Evolutionary conservation across 2,888 invertebrate species (phyloP).

Genomic region (Trissolcus japonicus): DNA sequence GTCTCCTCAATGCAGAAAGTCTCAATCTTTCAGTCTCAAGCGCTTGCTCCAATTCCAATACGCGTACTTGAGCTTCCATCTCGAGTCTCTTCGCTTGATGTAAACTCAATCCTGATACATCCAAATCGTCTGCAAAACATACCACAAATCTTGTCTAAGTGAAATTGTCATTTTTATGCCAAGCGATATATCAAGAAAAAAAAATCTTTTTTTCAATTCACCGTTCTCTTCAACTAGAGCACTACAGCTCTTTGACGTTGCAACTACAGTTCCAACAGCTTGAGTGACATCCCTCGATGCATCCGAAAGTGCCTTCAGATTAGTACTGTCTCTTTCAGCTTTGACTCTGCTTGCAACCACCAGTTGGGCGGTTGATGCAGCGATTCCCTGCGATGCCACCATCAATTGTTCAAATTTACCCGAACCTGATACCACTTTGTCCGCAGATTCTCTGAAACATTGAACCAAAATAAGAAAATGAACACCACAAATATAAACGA

Average conservation of each 20-base stretch:
- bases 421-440: constrained; percentile 89
- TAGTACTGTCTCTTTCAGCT: constrained; percentile 89
- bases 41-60: constrained; percentile 93
- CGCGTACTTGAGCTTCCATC: constrained; percentile 97
- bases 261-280: constrained; percentile 94
- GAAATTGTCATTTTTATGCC: background rate
- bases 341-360: constrained; percentile 98
- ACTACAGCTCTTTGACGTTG: constrained; percentile 93
- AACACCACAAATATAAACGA: background rate
- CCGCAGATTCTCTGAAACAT: constrained; percentile 87
- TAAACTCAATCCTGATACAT: constrained; percentile 91
- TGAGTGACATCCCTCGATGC: constrained; percentile 94
- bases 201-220: constrained; percentile 66
- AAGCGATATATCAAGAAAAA: background rate
- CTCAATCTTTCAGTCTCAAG: constrained; percentile 91
- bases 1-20: constrained; percentile 90
- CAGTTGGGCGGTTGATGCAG: constrained; percentile 96
- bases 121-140: constrained; percentile 85
- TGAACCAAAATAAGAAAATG: constrained; percentile 1
- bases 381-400: constrained; percentile 97
- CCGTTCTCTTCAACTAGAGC: constrained; percentile 90
- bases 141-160: constrained; percentile 1
- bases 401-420: constrained; percentile 95
- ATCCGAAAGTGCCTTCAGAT: constrained; percentile 86
- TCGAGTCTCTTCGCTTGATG: constrained; percentile 97